These are phyloP conservation scores for Porites rus DNA, from an alignment of 92 coral and sea anemone genomes.

Conservation along the genomic window DNA sequence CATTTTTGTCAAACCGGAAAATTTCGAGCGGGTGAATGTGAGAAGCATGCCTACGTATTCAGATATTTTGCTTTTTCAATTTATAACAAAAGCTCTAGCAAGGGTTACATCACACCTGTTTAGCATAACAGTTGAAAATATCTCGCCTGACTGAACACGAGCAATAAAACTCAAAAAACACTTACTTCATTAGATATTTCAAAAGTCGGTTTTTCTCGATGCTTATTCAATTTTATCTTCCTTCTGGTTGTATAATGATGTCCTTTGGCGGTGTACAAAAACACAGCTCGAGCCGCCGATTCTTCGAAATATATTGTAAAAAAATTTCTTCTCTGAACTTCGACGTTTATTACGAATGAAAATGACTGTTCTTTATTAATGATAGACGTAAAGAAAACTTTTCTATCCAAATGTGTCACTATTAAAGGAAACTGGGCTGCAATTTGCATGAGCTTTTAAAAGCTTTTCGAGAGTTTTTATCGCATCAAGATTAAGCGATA, in stretches of 20 bases:
- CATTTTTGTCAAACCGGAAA: conserved; percentile 40
- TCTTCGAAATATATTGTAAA: no score
- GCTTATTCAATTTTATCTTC: neutral
- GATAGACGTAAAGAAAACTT: conserved; percentile 5
- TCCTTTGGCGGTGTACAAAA: neutral
- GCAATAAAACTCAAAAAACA: neutral
- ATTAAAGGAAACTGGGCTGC: conserved; percentile 8
- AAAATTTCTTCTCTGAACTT: neutral
- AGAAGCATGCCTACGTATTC: conserved; percentile 37
- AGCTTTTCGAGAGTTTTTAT: conserved; percentile 11
- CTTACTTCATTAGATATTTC: neutral
- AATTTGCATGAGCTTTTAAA: conserved; percentile 45
- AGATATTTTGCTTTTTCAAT: conserved; percentile 15
- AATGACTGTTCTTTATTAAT: conserved; percentile 4
- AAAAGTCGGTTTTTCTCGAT: neutral
- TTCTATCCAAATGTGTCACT: conserved; percentile 41
- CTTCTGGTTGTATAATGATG: neutral
- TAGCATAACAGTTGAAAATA: conserved; percentile 50
- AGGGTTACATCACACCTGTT: conserved; percentile 40
- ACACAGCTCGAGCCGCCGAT: neutral
- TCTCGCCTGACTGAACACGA: conserved; percentile 26
- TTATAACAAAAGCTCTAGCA: conserved; percentile 7
- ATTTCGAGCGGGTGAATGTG: conserved; percentile 16
- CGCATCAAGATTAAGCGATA: conserved; percentile 16
- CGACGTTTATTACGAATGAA: neutral